Conservation (phyloP, 2,113 vertebrate species). For the Pomatostomus ruficeps region DNA sequence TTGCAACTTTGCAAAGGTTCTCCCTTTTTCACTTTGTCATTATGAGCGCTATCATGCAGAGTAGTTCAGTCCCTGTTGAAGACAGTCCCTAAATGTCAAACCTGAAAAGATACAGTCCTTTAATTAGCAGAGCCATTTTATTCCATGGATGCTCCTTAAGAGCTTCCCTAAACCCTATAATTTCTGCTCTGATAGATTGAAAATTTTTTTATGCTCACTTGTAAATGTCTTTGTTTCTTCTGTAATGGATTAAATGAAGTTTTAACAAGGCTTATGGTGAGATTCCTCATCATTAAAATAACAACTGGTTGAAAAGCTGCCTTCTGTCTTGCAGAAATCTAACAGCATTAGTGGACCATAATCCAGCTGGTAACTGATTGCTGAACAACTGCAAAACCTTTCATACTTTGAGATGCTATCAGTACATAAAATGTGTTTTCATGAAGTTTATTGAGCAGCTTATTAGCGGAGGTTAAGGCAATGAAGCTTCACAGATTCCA, state of each 20-base stretch:
- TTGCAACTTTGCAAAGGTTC: not conserved
- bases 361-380: slow-evolving; percentile 69
- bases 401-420: slow-evolving; percentile 35
- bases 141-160: slow-evolving; percentile 26
- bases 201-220: slow-evolving; percentile 57
- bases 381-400: slow-evolving; percentile 49
- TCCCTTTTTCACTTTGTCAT: slow-evolving; percentile 28
- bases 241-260: slow-evolving; percentile 70
- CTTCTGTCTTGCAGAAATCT: slow-evolving; percentile 72
- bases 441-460: slow-evolving; percentile 52
- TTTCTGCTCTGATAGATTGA: slow-evolving; percentile 66
- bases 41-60: not conserved
- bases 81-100: slow-evolving; percentile 37
- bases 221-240: slow-evolving; percentile 71
- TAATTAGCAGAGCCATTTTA: slow-evolving; percentile 29
- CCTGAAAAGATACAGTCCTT: slow-evolving; percentile 13
- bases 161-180: slow-evolving; percentile 49
- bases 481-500: slow-evolving; percentile 16
- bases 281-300: slow-evolving; percentile 74
- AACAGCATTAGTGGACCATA: slow-evolving; percentile 66
- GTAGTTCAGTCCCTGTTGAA: slow-evolving; percentile 3
- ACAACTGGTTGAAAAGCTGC: slow-evolving; percentile 71
- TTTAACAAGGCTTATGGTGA: slow-evolving; percentile 75
- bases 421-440: slow-evolving; percentile 33
- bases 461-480: slow-evolving; percentile 40